Evolutionary conservation across 2,113 vertebrate species (phyloP).

Genomic region (Cricetomys ansorgei): DNA sequence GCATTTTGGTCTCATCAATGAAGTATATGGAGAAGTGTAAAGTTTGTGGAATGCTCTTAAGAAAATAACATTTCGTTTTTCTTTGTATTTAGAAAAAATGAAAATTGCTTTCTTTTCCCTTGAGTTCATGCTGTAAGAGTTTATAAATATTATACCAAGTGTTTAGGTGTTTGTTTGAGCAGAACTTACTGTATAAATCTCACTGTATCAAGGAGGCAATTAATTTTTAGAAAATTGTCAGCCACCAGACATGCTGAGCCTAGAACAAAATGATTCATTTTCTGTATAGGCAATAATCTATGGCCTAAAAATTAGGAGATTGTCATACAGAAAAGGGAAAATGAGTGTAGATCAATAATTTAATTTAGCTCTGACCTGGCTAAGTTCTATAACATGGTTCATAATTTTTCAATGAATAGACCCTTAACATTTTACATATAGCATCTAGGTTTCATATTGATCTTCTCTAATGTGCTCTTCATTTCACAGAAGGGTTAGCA

Average conservation of each 20-base stretch:
- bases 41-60: conserved; percentile 34
- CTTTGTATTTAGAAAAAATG: conserved; percentile 62
- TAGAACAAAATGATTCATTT: conserved; percentile 73
- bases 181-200: conserved; percentile 74
- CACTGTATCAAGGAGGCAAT: conserved; percentile 76
- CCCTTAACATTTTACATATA: conserved; percentile 77
- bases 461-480: conserved; percentile 69
- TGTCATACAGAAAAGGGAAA: conserved; percentile 70
- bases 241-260: conserved; percentile 75
- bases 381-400: conserved; percentile 77
- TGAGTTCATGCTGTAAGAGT: neutral
- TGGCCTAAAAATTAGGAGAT: conserved; percentile 76
- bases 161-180: conserved; percentile 69
- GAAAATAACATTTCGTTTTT: conserved; percentile 54
- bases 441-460: conserved; percentile 77
- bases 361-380: conserved; percentile 82
- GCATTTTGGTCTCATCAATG: conserved; percentile 49
- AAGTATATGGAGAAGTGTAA: conserved; percentile 34
- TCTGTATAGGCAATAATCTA: conserved; percentile 68
- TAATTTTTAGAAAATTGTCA: conserved; percentile 81
- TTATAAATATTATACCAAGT: conserved; percentile 50
- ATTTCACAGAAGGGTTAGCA: conserved; percentile 48
- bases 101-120: conserved; percentile 59
- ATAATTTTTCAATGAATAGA: conserved; percentile 84
- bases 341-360: conserved; percentile 85